Evolutionary conservation across 1,140 invertebrate genomes (phyloP).

Genomic region (Habropoda laboriosa): DNA sequence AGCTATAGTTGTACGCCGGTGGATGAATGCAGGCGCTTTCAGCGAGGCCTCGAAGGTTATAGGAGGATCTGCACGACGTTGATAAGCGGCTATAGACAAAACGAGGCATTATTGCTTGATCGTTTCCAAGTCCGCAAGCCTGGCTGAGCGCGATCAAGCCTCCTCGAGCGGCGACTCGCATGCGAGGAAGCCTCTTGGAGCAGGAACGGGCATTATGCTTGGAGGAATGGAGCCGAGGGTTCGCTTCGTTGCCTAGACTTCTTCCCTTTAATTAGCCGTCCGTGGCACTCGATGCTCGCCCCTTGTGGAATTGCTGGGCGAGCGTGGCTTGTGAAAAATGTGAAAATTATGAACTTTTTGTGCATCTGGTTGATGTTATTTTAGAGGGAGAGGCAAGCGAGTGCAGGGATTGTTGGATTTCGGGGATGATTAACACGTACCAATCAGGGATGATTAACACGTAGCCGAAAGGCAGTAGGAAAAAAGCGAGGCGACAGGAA

Average conservation of each 20-base stretch:
- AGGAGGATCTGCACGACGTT: slow-evolving; percentile 52
- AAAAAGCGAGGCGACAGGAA: no score
- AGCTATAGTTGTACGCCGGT: slow-evolving; percentile 49
- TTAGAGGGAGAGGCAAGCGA: no score
- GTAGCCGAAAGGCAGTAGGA: no score
- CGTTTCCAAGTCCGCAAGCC: slow-evolving; percentile 49
- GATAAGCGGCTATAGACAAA: slow-evolving; percentile 62
- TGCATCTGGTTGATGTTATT: no score
- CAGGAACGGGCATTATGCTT: slow-evolving; percentile 35
- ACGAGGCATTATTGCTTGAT: slow-evolving; percentile 61
- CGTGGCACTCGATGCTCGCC: neutral
- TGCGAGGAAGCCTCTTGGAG: slow-evolving; percentile 7
- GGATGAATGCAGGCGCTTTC: slow-evolving; percentile 49
- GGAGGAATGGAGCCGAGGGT: neutral
- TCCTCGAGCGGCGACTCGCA: slow-evolving; percentile 29
- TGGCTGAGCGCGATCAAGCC: slow-evolving; percentile 53
- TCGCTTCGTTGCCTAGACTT: neutral
- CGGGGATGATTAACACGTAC: no score
- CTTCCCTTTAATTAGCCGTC: slow-evolving; percentile 22
- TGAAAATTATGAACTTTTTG: no score
- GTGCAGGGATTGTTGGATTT: no score
- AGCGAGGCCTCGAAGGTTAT: slow-evolving; percentile 16
- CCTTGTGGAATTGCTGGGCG: neutral
- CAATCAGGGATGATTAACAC: no score
- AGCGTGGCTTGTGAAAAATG: no score